These are phyloP conservation scores for Parapsyche elsis DNA, from an alignment of 1,140 invertebrate species.

Conservation along the genomic window DNA sequence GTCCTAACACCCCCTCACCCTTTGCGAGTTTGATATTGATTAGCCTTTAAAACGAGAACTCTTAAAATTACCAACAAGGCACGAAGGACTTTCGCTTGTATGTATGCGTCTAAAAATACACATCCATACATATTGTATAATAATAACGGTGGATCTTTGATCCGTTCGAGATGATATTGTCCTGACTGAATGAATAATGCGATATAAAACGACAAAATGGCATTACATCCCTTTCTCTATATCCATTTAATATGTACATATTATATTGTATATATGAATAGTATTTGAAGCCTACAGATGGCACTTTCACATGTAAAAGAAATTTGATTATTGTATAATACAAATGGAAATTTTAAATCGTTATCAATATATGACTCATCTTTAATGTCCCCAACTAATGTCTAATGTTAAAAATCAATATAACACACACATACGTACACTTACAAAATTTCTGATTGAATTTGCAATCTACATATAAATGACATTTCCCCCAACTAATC, in stretches of 20 bases:
- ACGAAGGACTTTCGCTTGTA: neutral
- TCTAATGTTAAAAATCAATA: no score
- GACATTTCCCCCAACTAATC: no score
- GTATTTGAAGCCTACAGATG: no score
- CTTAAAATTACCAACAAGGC: constrained; percentile 47
- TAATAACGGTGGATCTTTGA: neutral
- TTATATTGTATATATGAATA: neutral
- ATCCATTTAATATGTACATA: neutral
- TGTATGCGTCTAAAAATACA: neutral
- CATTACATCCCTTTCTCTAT: neutral
- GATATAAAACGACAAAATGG: neutral
- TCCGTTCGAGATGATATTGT: constrained; percentile 2
- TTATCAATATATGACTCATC: no score
- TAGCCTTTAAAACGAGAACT: constrained; percentile 53
- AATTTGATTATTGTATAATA: no score
- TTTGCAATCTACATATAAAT: no score
- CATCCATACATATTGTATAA: neutral
- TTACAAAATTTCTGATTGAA: no score
- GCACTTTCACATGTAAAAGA: no score
- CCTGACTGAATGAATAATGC: constrained; percentile 1
- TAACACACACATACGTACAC: no score
- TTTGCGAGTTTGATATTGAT: constrained; percentile 44
- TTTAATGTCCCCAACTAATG: no score
- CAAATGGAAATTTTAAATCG: no score
- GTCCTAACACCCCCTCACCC: neutral